Base-by-base conservation (phyloP, 2,888 invertebrate species). In the Caenorhabditis japonica region DNA sequence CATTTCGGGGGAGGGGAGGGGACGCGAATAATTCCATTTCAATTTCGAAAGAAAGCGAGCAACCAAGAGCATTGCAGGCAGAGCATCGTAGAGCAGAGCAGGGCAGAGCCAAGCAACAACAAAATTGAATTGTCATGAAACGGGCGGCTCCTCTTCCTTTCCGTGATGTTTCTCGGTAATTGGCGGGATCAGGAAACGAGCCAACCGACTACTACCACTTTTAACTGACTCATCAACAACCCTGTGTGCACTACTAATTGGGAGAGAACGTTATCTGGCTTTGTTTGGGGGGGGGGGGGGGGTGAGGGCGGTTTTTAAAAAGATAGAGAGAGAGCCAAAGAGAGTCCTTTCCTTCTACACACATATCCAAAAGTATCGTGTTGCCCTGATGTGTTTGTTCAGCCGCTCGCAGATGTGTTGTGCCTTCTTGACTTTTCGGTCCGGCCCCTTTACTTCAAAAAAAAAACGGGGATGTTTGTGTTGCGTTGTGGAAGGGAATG, bases 381-480 rank as follows among this genome's bases (percentile, higher is more conserved):
- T 69, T 69, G 69, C 69, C 69, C n/a, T 44, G 53, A 47, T 49
- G 46, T 69, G 60, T 69, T 69, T 69, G 69, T 69, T 69, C 69
- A 69, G 69, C 60, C 69, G 69, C 55, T 53, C 55, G 41, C 55
- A 60, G 53, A 55, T 60, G 69, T 60, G 60, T 52, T 47, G 38
- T 69, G 17, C 15, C 27, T 30, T 30, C 60, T 69, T 60, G 69
- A 69, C 69, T 69, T 69, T 69, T 59, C 51, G 41, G 49, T 23
- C 34, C n/a, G 46, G 30, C 47, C 33, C 46, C 15, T 23, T 25
- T 43, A 23, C 47, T 23, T 33, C 56, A 34, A 61, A 52, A 53
- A 61, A 51, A 38, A 8, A 21, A 21, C n/a, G 13, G 13, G 17
- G 8, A n/a, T 17, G n/a, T 39, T 39, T 15, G 39, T 5, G 17